Evolutionary conservation across 2,797 vertebrate genomes (phyloP), one percentile per base, ranked within the genome.

Genomic region (Leptodactylus fallax): DNA sequence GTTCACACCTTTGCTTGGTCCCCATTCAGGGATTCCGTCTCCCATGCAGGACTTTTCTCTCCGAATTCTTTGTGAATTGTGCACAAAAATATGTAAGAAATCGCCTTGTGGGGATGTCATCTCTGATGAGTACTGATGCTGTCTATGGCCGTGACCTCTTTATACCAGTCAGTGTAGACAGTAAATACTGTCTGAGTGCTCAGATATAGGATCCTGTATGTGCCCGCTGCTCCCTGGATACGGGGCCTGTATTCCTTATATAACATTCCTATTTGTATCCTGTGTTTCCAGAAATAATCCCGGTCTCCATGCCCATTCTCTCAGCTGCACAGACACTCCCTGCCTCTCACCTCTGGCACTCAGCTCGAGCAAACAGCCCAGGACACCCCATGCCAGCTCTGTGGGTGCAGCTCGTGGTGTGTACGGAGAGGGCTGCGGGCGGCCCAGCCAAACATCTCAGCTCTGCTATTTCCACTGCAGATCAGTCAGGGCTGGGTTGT

Each of bases 331-430:
- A 12, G 49, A 78, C 74, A 53, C 74, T 53, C 74, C 74, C 74
- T 78, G 47, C 74, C 36, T 8, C 72, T 77, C 76, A 53, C 49
- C 74, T 78, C 76, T 78, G 76, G 76, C 76, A 78, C 51, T 56
- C 12, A 25, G 51, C 51, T 55, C 47, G 51, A 58, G 77, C 53
- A 58, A 55, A 56, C 77, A 56, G 53, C 77, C 23, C 51, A 9
- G 77, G 76, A 14, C 5, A 51, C 13, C 0, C 55, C 23, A 12
- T 79, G 77, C 77, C 77, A 79, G 77, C 47, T 49, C 74, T 27
- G 53, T 79, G 77, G 77, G 77, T 27, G 77, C 77, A 58, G 77
- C 55, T 8, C 51, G 25, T 16, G n/a, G 49, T 36, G 53, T 79
- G 53, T 58, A 36, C 53, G 6, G 3, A 79, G 21, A 6, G 9